Evolutionary conservation across 2,888 invertebrate species (phyloP).

Genomic region (Thysanoteuthis rhombus): DNA sequence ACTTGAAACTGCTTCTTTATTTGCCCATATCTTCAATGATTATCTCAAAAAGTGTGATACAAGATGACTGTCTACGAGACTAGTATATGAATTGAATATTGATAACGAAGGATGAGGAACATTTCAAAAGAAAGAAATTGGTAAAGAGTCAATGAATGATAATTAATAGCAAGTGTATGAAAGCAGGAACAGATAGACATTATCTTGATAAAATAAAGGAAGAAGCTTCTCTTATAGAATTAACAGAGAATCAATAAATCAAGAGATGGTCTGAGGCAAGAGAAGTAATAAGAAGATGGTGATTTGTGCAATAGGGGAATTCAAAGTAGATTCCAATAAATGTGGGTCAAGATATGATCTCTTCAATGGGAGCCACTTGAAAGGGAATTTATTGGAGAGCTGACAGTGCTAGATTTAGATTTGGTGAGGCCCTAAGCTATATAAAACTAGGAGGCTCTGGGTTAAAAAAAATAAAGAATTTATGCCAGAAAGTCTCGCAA

Average conservation of each 20-base stretch:
- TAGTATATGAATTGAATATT: too few species aligned
- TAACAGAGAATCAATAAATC: not conserved
- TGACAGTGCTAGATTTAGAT: too few species aligned
- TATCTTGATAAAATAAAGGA: not conserved
- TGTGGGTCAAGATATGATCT: not conserved
- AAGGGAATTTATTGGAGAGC: not conserved
- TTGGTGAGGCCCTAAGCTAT: too few species aligned
- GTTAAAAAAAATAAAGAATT: too few species aligned
- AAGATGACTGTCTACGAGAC: too few species aligned
- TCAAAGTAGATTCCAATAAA: not conserved
- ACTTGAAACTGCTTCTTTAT: too few species aligned
- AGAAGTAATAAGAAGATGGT: not conserved
- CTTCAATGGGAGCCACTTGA: not conserved
- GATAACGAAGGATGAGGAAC: too few species aligned
- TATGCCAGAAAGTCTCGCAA: too few species aligned
- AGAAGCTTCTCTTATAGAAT: not conserved
- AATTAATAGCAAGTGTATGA: not conserved
- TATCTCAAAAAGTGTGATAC: too few species aligned
- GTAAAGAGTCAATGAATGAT: too few species aligned
- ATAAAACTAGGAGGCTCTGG: too few species aligned
- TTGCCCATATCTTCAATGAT: too few species aligned
- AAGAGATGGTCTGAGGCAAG: not conserved
- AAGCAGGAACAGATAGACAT: not conserved
- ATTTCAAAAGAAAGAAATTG: not conserved
- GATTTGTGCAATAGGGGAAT: not conserved